Evolutionary conservation across 1,140 invertebrate genomes (phyloP).

Genomic region (Dendroctonus ponderosae): DNA sequence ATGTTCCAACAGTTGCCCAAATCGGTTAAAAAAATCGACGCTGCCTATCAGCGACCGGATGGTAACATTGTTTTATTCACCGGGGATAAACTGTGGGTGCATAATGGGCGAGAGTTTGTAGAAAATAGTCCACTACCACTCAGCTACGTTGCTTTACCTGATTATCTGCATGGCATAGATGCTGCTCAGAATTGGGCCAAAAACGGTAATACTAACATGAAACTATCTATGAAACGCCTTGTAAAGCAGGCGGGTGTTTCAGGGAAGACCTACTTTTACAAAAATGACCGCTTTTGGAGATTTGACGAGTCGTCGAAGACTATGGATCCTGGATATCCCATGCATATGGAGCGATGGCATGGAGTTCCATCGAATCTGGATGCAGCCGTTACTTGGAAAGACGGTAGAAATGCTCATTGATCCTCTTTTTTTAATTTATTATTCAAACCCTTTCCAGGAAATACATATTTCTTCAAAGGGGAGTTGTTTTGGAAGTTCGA

Average conservation of each 20-base stretch:
- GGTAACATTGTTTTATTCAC: slow-evolving; percentile 74
- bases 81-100: slow-evolving; percentile 66
- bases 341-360: slow-evolving; percentile 65
- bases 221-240: not conserved
- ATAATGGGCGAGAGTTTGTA: slow-evolving; percentile 59
- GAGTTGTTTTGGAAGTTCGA: slow-evolving; percentile 65
- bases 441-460: slow-evolving; percentile 46
- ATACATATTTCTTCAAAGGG: slow-evolving; percentile 66
- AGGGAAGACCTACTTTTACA: slow-evolving; percentile 60
- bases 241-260: not conserved
- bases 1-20: slow-evolving; percentile 63
- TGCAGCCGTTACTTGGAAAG: slow-evolving; percentile 63
- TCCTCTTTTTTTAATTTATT: slow-evolving; percentile 14
- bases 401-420: slow-evolving; percentile 49
- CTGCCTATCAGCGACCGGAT: slow-evolving; percentile 71
- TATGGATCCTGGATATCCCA: slow-evolving; percentile 68
- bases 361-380: slow-evolving; percentile 63
- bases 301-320: slow-evolving; percentile 59
- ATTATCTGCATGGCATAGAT: slow-evolving; percentile 63
- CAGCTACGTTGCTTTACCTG: slow-evolving; percentile 60
- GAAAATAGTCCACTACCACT: slow-evolving; percentile 58
- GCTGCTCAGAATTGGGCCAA: slow-evolving; percentile 66
- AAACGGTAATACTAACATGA: slow-evolving; percentile 49
- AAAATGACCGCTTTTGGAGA: slow-evolving; percentile 65
- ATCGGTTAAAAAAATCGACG: slow-evolving; percentile 64